A percentile compares a stretch with the other conserved stretches of the same genome.
Conservation (phyloP, 1,140 invertebrate genomes). For the Heliconius himera region DNA sequence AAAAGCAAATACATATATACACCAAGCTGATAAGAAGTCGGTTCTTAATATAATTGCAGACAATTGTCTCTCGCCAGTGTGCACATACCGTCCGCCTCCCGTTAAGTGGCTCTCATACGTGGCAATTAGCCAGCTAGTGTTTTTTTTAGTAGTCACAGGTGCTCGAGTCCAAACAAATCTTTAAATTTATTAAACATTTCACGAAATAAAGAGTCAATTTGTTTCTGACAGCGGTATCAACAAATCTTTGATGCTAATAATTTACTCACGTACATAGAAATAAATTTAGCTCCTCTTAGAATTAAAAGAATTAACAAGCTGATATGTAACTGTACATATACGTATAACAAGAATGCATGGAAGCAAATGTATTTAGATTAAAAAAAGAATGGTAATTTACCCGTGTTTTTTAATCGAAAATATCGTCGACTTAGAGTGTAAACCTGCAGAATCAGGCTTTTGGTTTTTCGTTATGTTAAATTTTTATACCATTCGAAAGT, state of each 20-base stretch:
- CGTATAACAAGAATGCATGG: too few species aligned
- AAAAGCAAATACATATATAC: neutral
- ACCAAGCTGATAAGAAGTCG: neutral
- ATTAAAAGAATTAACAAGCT: neutral
- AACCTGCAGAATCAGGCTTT: too few species aligned
- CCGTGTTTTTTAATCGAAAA: too few species aligned
- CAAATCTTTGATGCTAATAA: slow-evolving; percentile 1
- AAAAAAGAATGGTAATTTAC: too few species aligned
- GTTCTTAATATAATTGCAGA: slow-evolving; percentile 24
- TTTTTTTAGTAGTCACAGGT: slow-evolving; percentile 31
- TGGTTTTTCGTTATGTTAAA: too few species aligned
- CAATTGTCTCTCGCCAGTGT: slow-evolving; percentile 19
- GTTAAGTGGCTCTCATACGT: slow-evolving; percentile 15
- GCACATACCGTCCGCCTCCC: slow-evolving; percentile 18
- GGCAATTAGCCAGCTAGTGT: slow-evolving; percentile 24
- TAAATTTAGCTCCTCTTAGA: neutral
- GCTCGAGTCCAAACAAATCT: slow-evolving; percentile 17
- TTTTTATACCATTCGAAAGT: too few species aligned
- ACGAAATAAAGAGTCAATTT: slow-evolving; percentile 7
- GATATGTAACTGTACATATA: too few species aligned
- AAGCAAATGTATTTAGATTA: too few species aligned
- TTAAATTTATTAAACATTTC: slow-evolving; percentile 13
- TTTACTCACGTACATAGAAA: neutral
- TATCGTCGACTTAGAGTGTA: too few species aligned
- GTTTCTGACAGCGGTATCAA: neutral